A percentile compares a stretch with the other conserved stretches of the same genome.
Conservation (phyloP, 1,140 invertebrate genomes). For the Sogatella furcifera region DNA sequence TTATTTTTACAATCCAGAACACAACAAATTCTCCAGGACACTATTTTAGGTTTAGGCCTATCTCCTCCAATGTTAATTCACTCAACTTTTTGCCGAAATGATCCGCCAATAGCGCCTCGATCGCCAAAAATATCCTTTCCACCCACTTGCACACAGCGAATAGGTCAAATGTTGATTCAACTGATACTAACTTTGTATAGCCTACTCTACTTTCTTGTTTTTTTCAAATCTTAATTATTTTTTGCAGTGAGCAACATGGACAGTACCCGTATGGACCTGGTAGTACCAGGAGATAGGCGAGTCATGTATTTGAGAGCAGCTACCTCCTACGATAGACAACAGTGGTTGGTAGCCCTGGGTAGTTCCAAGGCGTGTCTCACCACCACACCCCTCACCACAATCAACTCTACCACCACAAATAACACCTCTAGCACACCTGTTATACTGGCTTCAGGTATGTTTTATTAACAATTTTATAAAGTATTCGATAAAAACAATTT, state of each 20-base stretch:
- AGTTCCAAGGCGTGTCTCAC: conserved; percentile 65
- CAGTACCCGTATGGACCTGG: conserved; percentile 57
- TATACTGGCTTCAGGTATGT: conserved; percentile 2
- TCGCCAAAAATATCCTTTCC: no score
- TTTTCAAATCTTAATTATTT: conserved; percentile 3
- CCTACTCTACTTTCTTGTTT: neutral
- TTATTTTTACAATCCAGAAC: no score
- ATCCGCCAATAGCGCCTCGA: no score
- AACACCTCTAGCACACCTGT: conserved; percentile 28
- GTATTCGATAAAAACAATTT: conserved; percentile 17
- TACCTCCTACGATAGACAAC: conserved; percentile 60
- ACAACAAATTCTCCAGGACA: no score
- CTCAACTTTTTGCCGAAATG: no score
- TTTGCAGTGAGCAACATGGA: conserved; percentile 59
- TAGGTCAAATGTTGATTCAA: no score
- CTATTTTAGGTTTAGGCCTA: no score
- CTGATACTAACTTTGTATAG: no score
- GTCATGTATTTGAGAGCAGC: conserved; percentile 61
- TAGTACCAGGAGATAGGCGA: conserved; percentile 70
- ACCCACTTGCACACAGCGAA: no score
- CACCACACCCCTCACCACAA: conserved; percentile 26
- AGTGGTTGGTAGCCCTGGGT: conserved; percentile 69
- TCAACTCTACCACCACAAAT: conserved; percentile 26
- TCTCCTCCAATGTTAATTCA: no score
- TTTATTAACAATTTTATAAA: no score